A percentile compares a stretch with the other conserved stretches of the same genome.
These are phyloP conservation scores for Trissolcus japonicus DNA, from an alignment of 2,888 invertebrate genomes.

Conservation along the genomic window DNA sequence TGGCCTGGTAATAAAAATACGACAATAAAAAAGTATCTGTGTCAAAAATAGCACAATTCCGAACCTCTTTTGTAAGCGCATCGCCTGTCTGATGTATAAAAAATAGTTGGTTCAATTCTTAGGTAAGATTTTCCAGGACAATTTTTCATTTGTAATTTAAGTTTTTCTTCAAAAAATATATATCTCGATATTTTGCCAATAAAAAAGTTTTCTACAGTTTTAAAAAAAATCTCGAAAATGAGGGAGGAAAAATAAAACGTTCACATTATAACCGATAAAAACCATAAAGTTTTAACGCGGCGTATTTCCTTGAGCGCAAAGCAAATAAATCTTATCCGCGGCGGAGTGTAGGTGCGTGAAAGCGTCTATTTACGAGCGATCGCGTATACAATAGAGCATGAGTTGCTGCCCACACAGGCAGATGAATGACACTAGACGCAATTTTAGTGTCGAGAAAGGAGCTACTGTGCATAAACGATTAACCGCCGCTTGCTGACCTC, in stretches of 20 bases:
- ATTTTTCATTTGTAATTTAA: too few species aligned
- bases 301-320: constrained; percentile 42
- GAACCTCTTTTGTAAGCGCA: neutral
- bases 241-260: constrained; percentile 2
- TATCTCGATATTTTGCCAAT: too few species aligned
- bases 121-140: too few species aligned
- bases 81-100: too few species aligned
- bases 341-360: constrained; percentile 53
- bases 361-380: constrained; percentile 56
- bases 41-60: constrained; percentile 15
- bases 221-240: too few species aligned
- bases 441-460: constrained; percentile 72
- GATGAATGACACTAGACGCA: constrained; percentile 59
- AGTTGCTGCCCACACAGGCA: constrained; percentile 56
- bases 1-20: constrained; percentile 45
- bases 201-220: too few species aligned
- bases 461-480: constrained; percentile 73
- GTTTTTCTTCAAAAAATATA: too few species aligned
- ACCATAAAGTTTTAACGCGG: constrained; percentile 45
- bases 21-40: neutral
- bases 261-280: constrained; percentile 44
- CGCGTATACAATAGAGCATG: constrained; percentile 48
- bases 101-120: too few species aligned
- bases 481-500: constrained; percentile 67
- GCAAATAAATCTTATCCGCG: constrained; percentile 45